phyloP scores from a whole-genome alignment of 2,113 vertebrate genomes.

The Dendropsophus ebraccatus region DNA sequence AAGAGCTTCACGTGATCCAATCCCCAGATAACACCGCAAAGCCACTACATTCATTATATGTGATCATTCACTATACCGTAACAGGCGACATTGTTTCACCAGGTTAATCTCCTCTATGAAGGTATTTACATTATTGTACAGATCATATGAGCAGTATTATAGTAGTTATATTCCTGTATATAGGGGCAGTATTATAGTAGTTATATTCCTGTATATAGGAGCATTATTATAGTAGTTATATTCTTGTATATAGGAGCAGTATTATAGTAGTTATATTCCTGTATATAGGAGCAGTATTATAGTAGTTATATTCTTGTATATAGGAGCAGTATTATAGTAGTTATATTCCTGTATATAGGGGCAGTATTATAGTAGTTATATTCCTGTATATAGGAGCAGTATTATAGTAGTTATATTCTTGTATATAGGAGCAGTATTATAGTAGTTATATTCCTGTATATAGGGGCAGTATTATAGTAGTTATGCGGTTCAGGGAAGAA shows the following conservation, averaged over 20 bases:
- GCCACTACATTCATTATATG: neutral
- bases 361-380: constrained; percentile 12
- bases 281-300: constrained; percentile 1
- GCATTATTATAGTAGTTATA: neutral
- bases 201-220: too few species aligned
- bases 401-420: constrained; percentile 13
- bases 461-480: constrained; percentile 6
- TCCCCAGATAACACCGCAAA: neutral
- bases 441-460: constrained; percentile 1
- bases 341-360: neutral
- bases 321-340: neutral
- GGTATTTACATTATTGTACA: too few species aligned
- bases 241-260: neutral
- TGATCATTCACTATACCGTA: neutral
- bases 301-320: neutral
- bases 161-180: neutral
- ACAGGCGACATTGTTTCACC: too few species aligned
- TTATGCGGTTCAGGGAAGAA: too few species aligned
- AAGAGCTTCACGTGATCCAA: neutral
- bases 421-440: neutral
- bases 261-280: neutral
- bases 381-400: neutral
- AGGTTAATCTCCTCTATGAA: too few species aligned
- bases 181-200: too few species aligned
- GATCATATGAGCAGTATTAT: too few species aligned